Evolutionary conservation across 2,797 vertebrate genomes (phyloP), one percentile per base, ranked within the genome.

Genomic region (Orestias chungarensis): DNA sequence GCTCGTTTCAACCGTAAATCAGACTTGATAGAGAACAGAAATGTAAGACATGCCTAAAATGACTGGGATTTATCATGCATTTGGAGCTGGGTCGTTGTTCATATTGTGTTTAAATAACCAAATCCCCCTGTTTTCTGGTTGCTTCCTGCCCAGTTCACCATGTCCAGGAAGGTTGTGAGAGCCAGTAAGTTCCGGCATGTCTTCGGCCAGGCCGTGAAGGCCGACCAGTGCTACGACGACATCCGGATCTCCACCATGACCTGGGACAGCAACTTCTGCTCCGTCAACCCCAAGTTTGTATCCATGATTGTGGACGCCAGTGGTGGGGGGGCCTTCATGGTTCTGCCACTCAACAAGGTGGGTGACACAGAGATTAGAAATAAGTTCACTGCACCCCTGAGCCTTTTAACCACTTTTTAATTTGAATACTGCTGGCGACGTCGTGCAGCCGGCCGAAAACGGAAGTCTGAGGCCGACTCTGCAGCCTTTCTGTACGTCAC

Each of bases 191-290:
- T 97, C 87, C 96, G 96, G 12, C 96, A 98, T 0, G 96, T 98
- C 80, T 98, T 96, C 23, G 96, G 96, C 15, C 96, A 97, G 90
- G 95, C 88, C 0, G 81, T 94, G 79, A 97, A 97, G 87, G 90
- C 95, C 0, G 96, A 98, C 88, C 96, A 97, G 75, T 97, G 96
- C 89, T 98, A 98, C 68, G 96, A 98, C 69, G 96, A 98, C 84
- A 96, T 98, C 79, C 92, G 96, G 0, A 96, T 98, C 87, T 97
- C 96, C 38, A 96, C 97, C 93, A 97, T 96, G 94, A 98, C 96
- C 40, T 98, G 96, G 96, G 96, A 98, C 92, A 96, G 96, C 87
- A 96, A 95, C 88, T 97, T 98, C 93, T 98, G 96, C 79, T 79
- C 96, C 0, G 96, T 97, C 59, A 98, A 98, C 93, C 96, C 96